A percentile compares a stretch with the other conserved stretches of the same genome.
phyloP scores from a whole-genome alignment of 2,888 invertebrate genomes.

The Crepidodera aurea region DNA sequence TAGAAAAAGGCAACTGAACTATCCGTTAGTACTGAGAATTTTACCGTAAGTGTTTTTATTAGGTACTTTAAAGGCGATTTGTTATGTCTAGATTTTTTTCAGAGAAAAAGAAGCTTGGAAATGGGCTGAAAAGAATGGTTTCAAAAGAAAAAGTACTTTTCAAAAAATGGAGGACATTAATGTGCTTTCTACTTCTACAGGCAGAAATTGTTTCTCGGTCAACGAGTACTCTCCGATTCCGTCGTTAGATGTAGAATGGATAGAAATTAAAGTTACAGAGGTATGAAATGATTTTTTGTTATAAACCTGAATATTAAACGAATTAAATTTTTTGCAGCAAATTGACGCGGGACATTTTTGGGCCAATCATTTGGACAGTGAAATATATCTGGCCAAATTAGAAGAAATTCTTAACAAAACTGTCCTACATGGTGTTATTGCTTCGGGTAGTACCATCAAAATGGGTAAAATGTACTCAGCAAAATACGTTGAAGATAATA shows the following conservation, averaged over 20 bases:
- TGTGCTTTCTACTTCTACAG: constrained; percentile 9
- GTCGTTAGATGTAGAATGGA: constrained; percentile 46
- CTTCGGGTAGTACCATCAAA: constrained; percentile 39
- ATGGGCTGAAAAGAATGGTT: constrained; percentile 59
- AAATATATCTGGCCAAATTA: constrained; percentile 53
- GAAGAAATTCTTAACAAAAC: constrained; percentile 57
- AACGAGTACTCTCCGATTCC: constrained; percentile 48
- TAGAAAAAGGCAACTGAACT: constrained; percentile 69
- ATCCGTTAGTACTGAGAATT: constrained; percentile 65
- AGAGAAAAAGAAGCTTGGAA: constrained; percentile 64
- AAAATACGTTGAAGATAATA: constrained; percentile 62
- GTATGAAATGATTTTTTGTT: constrained; percentile 44
- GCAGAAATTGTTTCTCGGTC: constrained; percentile 44
- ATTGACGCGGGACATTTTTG: constrained; percentile 74
- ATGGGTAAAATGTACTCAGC: constrained; percentile 69
- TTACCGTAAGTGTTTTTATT: constrained; percentile 66
- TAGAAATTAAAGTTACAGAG: constrained; percentile 46
- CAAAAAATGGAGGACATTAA: constrained; percentile 13
- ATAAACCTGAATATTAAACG: neutral
- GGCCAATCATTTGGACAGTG: constrained; percentile 66
- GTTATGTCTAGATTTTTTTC: constrained; percentile 31
- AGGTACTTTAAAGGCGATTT: neutral
- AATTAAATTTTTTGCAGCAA: constrained; percentile 64
- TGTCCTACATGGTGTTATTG: constrained; percentile 50
- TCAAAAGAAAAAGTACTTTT: constrained; percentile 28